phyloP scores from a whole-genome alignment of 2,113 vertebrate genomes.

The Cinclus cinclus region DNA sequence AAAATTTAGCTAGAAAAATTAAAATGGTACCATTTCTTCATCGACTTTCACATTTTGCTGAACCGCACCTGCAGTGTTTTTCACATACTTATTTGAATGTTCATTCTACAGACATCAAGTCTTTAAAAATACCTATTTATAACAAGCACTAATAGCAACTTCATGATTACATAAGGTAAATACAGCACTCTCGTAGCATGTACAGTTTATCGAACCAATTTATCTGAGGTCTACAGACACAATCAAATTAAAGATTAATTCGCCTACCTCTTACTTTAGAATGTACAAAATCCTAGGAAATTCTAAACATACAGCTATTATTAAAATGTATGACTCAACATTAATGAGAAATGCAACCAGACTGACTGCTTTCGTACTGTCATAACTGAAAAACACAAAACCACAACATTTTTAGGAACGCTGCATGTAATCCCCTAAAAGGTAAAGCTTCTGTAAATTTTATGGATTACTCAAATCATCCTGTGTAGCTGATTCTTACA shows the following conservation, averaged over 20 bases:
- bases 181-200: neutral
- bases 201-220: conserved; percentile 5
- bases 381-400: neutral
- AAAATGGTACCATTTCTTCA: conserved; percentile 25
- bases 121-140: neutral
- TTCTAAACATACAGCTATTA: conserved; percentile 26
- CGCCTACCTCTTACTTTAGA: conserved; percentile 5
- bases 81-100: neutral
- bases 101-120: neutral
- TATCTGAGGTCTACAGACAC: neutral
- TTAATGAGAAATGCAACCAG: conserved; percentile 8
- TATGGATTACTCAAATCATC: neutral
- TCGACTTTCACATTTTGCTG: neutral
- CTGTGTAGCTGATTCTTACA: neutral
- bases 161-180: conserved; percentile 24
- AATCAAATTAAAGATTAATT: conserved; percentile 31
- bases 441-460: neutral
- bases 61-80: neutral
- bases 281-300: conserved; percentile 31
- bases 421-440: neutral
- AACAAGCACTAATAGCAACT: neutral
- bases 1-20: conserved; percentile 36
- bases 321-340: conserved; percentile 20
- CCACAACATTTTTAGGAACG: neutral
- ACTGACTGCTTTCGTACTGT: neutral